Evolutionary conservation across 2,113 vertebrate species (phyloP), one percentile per base, ranked within the genome.

Genomic region (Phaethornis superciliosus): DNA sequence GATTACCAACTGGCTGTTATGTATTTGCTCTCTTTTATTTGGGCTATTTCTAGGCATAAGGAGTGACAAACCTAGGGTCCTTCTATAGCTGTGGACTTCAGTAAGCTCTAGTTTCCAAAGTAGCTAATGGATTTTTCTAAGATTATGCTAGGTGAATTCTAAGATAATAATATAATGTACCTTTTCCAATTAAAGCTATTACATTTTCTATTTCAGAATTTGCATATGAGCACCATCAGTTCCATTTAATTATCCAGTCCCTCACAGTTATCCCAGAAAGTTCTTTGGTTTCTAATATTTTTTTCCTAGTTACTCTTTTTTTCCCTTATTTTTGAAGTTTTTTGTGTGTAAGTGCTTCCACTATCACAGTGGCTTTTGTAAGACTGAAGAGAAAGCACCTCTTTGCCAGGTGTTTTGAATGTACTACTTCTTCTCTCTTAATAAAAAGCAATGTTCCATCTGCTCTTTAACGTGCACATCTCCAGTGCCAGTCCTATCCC

Each of bases 321-420:
- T 3, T 15, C 14, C 12, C 24, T 67, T 93, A 79, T 58, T 92
- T 89, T 81, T 51, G 52, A 44, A 17, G 71, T 92, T 18, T 68
- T 93, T 78, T 90, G 28, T 30, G 8, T 44, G 7, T 77, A 55
- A 72, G 28, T 69, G 19, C 49, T 49, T 93, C 68, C 51, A 27
- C 35, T 69, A 15, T 78, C 62, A 74, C 71, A 81, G 74, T 47
- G 55, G 30, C 30, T 95, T 90, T 92, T 83, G 68, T 54, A 18
- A 89, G 58, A 64, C 84, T 9, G 30, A 93, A 90, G 30, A 77
- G 58, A 94, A 92, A 95, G 68, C 70, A 33, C 92, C 80, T 96
- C 92, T 83, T 89, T 67, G 17, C 70, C 96, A 96, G 87, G 93
- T 97, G 93, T 94, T 97, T 97, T 95, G 88, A 96, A 95, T 97